Conservation (phyloP, 2,888 invertebrate species). For the Caenorhabditis japonica region DNA sequence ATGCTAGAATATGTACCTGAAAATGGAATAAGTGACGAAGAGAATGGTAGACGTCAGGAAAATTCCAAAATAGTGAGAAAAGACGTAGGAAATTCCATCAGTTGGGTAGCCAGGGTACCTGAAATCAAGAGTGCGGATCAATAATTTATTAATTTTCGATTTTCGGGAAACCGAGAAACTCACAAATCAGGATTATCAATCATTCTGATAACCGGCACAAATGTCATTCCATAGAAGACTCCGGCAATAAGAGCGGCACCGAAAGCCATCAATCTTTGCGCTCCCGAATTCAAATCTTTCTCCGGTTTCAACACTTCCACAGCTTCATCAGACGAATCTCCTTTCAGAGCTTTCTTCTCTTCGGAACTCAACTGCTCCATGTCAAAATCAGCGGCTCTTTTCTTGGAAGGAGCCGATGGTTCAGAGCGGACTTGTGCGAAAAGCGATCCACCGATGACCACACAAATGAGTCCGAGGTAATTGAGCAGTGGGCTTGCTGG, state of each 20-base stretch:
- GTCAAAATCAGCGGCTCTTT: conserved; percentile 11
- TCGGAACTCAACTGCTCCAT: conserved; percentile 26
- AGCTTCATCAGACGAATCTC: conserved; percentile 7
- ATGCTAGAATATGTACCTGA: too few relatives aligned
- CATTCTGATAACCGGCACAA: conserved; percentile 79
- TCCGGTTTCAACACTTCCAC: conserved; percentile 14
- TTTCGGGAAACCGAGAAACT: conserved; percentile 59
- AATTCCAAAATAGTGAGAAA: conserved; percentile 79
- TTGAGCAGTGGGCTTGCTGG: conserved; percentile 67
- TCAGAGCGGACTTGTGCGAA: conserved; percentile 69
- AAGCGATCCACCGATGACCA: conserved; percentile 71
- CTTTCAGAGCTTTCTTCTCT: conserved; percentile 52
- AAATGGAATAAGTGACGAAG: conserved; percentile 78
- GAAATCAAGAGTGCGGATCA: background rate
- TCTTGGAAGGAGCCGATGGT: conserved; percentile 16
- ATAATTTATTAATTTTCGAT: background rate
- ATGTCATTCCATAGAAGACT: conserved; percentile 79
- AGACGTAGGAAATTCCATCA: conserved; percentile 78
- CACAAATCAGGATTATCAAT: conserved; percentile 77
- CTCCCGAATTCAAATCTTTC: conserved; percentile 36
- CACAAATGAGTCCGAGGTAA: conserved; percentile 70
- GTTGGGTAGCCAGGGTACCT: conserved; percentile 61
- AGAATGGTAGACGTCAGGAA: conserved; percentile 78
- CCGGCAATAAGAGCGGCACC: conserved; percentile 78
- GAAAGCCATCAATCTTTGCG: conserved; percentile 71